Evolutionary conservation across 2,888 invertebrate genomes (phyloP).

Genomic region (Blastobasis adustella): DNA sequence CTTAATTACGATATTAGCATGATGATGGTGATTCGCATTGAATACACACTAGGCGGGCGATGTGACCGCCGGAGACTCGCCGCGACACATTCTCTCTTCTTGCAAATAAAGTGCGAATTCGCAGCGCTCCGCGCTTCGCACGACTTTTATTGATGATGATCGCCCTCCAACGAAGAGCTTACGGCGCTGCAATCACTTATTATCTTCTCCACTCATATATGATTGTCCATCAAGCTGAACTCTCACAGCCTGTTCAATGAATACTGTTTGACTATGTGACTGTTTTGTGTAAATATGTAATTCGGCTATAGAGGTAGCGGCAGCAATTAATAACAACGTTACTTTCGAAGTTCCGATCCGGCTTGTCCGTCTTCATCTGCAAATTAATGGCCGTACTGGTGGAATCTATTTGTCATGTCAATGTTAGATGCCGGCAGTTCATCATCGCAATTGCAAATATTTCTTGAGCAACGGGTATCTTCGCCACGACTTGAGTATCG

Average conservation of each 20-base stretch:
- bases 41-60: constrained; percentile 35
- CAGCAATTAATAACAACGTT: constrained; percentile 8
- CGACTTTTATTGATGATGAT: constrained; percentile 15
- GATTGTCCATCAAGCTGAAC: constrained; percentile 1
- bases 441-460: neutral
- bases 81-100: constrained; percentile 28
- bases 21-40: constrained; percentile 39
- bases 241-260: neutral
- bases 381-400: constrained; percentile 13
- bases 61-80: constrained; percentile 14
- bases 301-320: no score
- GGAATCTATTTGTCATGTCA: constrained; percentile 7
- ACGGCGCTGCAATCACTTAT: constrained; percentile 6
- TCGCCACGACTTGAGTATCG: neutral
- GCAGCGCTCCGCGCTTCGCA: neutral
- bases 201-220: constrained; percentile 3
- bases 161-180: constrained; percentile 4
- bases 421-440: constrained; percentile 10
- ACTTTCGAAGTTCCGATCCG: constrained; percentile 1
- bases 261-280: neutral
- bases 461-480: no score
- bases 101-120: constrained; percentile 23
- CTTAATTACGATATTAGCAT: constrained; percentile 57
- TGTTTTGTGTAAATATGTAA: neutral
- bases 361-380: constrained; percentile 10